phyloP scores from a whole-genome alignment of 2,888 invertebrate species.

The Cephalotes varians region DNA sequence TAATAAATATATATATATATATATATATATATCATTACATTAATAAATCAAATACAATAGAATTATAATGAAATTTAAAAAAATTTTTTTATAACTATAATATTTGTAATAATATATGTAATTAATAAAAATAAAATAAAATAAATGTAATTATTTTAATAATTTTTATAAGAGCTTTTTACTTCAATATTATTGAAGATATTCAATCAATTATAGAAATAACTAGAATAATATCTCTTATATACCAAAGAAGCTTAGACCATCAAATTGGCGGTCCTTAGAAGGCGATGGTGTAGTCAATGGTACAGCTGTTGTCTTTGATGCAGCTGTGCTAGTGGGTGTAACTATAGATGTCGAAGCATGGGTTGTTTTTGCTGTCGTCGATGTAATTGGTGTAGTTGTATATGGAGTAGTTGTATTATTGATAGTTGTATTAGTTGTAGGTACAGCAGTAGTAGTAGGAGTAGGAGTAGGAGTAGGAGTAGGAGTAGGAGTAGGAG shows the following conservation, averaged over 20 bases:
- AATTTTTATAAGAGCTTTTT: not conserved
- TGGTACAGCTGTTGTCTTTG: constrained; percentile 78
- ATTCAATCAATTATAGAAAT: not conserved
- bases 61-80: not conserved
- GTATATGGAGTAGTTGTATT: no score
- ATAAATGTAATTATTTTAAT: not conserved
- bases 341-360: constrained; percentile 57
- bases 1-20: no score
- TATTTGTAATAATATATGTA: not conserved
- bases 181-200: not conserved
- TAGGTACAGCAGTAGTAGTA: not conserved
- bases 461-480: not conserved
- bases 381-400: constrained; percentile 58
- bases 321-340: constrained; percentile 35
- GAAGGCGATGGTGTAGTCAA: constrained; percentile 73
- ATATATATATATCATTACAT: constrained; percentile 4
- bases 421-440: no score
- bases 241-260: constrained; percentile 89
- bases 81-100: not conserved
- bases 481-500: not conserved
- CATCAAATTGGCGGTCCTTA: constrained; percentile 89
- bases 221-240: constrained; percentile 10
- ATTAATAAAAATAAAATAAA: no score
- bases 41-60: not conserved
- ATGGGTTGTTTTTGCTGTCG: constrained; percentile 28